Base-by-base conservation (phyloP, 1,140 invertebrate genomes). In the Dufourea novaeangliae region DNA sequence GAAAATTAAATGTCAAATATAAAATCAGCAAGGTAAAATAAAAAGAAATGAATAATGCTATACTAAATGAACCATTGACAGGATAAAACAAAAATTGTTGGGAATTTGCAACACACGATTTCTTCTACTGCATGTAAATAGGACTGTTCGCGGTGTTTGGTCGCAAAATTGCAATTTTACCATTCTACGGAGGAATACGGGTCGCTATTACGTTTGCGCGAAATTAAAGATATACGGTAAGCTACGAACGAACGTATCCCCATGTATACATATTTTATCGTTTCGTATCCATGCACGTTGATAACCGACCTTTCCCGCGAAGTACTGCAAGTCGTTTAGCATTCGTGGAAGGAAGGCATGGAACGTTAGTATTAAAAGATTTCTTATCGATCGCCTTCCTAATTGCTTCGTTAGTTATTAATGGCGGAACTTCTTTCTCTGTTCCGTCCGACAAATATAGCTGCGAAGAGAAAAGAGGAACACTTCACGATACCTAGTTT, bases 191-290 rank as follows among this genome's bases (percentile, higher is more conserved):
- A 32, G 17, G 41, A 32, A 66, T 32, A 17, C 27, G 14, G 63
- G 27, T 32, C 20, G 44, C 10, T 34, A 62, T 37, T 62, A 62
- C 37, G 12, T 22, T n/a, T 39, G 32, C 6, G 59, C 59, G 37
- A 62, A 62, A 62, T 62, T 39, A 41, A 62, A 41, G 59, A 22
- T 32, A 37, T 62, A 37, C 59, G 34, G 22, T 17, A 50, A 20
- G 20, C 12, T 5, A 66, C 27, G 22, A 4, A 50, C 27, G 22
- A 66, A 66, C 63, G 44, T 66, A 22, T 32, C 22, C 37, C 34
- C n/a, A n/a, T n/a, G n/a, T n/a, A 29, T 57, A 34, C n/a, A 69
- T 41, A 41, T 6, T 41, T 41, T 41, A 57, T 39, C 34, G 25
- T 29, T 22, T 14, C 11, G 6, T 29, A 56, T 56, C 50, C 29